These are phyloP conservation scores for Sipha flava DNA, from an alignment of 1,140 invertebrate genomes.

Conservation along the genomic window DNA sequence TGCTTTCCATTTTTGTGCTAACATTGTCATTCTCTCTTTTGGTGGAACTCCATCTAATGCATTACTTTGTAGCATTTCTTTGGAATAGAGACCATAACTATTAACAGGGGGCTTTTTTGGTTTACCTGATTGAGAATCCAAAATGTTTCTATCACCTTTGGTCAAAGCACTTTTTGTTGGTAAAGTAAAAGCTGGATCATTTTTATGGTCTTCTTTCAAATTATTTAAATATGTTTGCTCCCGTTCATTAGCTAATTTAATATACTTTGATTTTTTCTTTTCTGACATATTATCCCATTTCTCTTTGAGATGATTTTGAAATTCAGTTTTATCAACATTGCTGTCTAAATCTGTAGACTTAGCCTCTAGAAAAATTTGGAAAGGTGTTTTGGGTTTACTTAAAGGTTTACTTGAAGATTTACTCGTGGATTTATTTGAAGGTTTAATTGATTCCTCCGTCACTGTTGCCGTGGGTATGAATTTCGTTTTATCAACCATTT, in stretches of 20 bases:
- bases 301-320: conserved; percentile 7
- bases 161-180: conserved; percentile 10
- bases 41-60: not conserved
- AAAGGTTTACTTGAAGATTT: no score
- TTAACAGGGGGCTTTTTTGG: conserved; percentile 14
- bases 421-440: no score
- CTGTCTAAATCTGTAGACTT: not conserved
- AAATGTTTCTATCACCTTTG: conserved; percentile 24
- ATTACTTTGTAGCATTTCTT: conserved; percentile 20
- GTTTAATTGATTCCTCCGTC: not conserved
- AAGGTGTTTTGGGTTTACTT: conserved; percentile 7
- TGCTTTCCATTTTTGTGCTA: conserved; percentile 13
- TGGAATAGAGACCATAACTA: conserved; percentile 20
- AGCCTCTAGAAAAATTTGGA: not conserved
- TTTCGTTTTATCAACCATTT: not conserved
- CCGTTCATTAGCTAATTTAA: conserved; percentile 15
- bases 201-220: conserved; percentile 21
- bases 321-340: not conserved
- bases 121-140: conserved; percentile 2
- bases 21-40: not conserved
- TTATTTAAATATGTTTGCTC: not conserved
- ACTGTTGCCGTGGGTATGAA: not conserved
- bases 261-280: conserved; percentile 27
- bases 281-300: conserved; percentile 16
- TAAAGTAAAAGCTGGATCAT: conserved; percentile 16